Conservation (phyloP, 2,888 invertebrate genomes). For the Gasteruption jaculator region DNA sequence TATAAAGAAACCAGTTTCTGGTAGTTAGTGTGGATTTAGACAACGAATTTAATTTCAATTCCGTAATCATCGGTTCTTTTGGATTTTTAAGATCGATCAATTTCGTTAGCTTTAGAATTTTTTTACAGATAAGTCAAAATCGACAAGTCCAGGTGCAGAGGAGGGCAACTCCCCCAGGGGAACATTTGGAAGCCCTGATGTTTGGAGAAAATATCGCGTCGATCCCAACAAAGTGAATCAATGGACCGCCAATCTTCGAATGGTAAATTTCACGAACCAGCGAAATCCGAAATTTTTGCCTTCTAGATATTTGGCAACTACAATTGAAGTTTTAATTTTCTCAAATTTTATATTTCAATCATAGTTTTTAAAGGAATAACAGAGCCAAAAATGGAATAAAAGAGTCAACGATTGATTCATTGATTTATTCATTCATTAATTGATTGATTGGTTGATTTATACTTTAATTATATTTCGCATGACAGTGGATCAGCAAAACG, state of each 20-base stretch:
- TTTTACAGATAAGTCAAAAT: conserved; percentile 41
- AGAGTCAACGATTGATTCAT: no score
- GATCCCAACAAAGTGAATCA: conserved; percentile 67
- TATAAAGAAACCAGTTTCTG: no score
- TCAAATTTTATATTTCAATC: not conserved
- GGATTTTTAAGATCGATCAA: conserved; percentile 1
- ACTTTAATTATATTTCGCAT: no score
- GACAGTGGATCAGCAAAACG: conserved; percentile 83
- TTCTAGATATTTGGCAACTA: not conserved
- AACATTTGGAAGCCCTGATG: conserved; percentile 50
- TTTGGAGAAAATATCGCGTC: conserved; percentile 63
- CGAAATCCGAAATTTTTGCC: conserved; percentile 2
- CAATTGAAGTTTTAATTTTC: not conserved
- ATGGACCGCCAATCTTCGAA: conserved; percentile 74
- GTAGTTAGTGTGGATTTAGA: no score
- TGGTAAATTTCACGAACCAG: no score
- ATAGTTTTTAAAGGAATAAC: no score
- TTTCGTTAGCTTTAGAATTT: conserved; percentile 9
- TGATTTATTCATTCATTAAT: no score
- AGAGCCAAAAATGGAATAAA: no score
- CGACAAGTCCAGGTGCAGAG: conserved; percentile 49
- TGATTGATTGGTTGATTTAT: no score
- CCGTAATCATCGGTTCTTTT: not conserved
- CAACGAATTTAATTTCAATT: not conserved
- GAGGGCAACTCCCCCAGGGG: conserved; percentile 52